These are phyloP conservation scores for Agelas oroides DNA, from an alignment of 37 sponge, comb jelly and placozoan genomes.

Conservation along the genomic window DNA sequence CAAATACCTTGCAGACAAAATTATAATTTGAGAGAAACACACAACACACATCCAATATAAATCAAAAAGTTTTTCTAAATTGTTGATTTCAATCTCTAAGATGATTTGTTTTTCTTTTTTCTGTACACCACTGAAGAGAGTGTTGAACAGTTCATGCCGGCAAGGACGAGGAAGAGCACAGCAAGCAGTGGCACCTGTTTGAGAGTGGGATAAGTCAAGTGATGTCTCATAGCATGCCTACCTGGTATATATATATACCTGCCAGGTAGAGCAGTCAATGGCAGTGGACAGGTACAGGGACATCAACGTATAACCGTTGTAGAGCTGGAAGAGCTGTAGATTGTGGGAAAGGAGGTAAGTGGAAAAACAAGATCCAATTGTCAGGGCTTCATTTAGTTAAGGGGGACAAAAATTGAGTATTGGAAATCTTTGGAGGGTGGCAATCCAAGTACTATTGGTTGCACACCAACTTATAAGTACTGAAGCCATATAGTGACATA, in stretches of 20 bases:
- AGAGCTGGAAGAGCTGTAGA: conserved; percentile 68
- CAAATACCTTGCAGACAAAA: too few species aligned
- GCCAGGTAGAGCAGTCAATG: conserved; percentile 36
- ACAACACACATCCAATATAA: too few species aligned
- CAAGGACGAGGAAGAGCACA: conserved; percentile 52
- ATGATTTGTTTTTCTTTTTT: conserved; percentile 10
- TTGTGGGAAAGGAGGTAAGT: neutral
- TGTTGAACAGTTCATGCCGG: conserved; percentile 43
- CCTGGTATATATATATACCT: conserved; percentile 35
- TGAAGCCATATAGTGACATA: neutral
- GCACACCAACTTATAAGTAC: too few species aligned
- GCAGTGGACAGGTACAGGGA: conserved; percentile 25
- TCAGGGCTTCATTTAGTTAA: too few species aligned
- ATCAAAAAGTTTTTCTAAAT: too few species aligned
- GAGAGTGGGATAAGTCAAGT: too few species aligned
- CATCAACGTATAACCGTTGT: conserved; percentile 60
- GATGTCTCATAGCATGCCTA: too few species aligned
- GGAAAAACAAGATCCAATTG: neutral
- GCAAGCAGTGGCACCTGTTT: conserved; percentile 37
- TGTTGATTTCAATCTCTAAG: too few species aligned
- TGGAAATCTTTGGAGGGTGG: too few species aligned
- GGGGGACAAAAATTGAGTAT: too few species aligned
- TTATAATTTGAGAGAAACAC: too few species aligned
- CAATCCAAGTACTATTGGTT: too few species aligned
- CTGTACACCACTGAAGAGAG: conserved; percentile 26